These are phyloP conservation scores for Acanthoscelides obtectus DNA, from an alignment of 2,888 invertebrate genomes.

Conservation along the genomic window DNA sequence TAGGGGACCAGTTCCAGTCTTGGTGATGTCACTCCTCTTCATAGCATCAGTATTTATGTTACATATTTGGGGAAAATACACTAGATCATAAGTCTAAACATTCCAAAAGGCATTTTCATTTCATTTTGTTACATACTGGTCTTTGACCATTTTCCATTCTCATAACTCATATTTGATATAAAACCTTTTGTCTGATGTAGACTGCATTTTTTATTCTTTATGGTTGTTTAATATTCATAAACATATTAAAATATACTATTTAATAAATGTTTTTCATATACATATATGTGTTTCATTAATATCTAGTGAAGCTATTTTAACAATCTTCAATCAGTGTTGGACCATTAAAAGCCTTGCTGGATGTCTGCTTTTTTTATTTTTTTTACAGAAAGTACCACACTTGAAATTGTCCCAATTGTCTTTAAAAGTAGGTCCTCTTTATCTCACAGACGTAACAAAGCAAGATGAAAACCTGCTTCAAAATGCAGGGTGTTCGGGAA, in stretches of 20 bases:
- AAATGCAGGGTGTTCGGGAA: no score
- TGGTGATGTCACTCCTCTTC: conserved; percentile 98
- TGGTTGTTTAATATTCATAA: neutral
- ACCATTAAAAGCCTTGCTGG: no score
- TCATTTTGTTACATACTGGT: neutral
- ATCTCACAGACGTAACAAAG: no score
- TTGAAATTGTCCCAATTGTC: no score
- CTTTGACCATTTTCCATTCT: neutral
- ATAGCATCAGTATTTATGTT: conserved; percentile 99
- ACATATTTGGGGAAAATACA: conserved; percentile 99
- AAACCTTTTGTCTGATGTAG: neutral
- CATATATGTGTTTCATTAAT: neutral
- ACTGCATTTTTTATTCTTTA: neutral
- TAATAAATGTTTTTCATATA: neutral
- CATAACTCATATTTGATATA: neutral
- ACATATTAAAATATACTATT: neutral
- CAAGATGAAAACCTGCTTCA: no score
- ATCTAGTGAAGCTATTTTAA: no score
- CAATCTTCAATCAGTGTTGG: no score
- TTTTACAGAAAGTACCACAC: no score
- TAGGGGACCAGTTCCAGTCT: conserved; percentile 97
- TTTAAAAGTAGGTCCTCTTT: no score
- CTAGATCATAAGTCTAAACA: conserved; percentile 60
- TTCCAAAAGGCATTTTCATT: neutral
- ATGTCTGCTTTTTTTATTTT: no score